Evolutionary conservation across 2,888 invertebrate genomes (phyloP), one percentile per base, ranked within the genome.

Genomic region (Leptothorax acervorum): DNA sequence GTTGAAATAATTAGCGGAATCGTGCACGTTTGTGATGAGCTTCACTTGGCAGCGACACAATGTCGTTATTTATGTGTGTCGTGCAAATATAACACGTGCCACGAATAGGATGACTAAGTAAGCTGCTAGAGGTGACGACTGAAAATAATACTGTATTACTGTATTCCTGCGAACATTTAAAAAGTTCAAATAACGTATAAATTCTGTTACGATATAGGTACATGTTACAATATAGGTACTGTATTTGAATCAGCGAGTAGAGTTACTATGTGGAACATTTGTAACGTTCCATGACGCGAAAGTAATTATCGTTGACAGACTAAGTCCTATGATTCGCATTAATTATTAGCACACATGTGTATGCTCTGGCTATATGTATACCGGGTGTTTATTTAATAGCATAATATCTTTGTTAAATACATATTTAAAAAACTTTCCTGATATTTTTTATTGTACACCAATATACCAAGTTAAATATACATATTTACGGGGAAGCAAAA

Each of bases 241-340:
- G 23, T 35, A 31, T 31, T 9, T 45, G 15, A 57, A 45, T 23
- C 3, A 53, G 51, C 18, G 28, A 11, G 4, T 12, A 35, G 63
- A 63, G 15, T 12, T 70, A 18, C 6, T 65, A 28, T 3, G 15
- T 57, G 45, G 57, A 68, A 57, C 12, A 45, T n/a, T 68, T 23
- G 55, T 78, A 73, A 39, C 57, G 35, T 28, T 73, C 48, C 39
- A 28, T 39, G 51, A 79, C n/a, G 11, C 57, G 8, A 66, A 75
- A 85, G 39, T 63, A 87, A 89, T 89, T 89, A 89, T 76, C 71
- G 48, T 65, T 15, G 23, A 28, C 28, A 70, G 57, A 66, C 74
- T 62, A 55, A 66, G n/a, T 12, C 9, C 42, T 42, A 42, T 28
- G 35, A 68, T 62, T 75, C 6, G 18, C 66, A 68, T 78, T 78